phyloP scores from a whole-genome alignment of 2,113 vertebrate species.

The Poecilia latipinna region DNA sequence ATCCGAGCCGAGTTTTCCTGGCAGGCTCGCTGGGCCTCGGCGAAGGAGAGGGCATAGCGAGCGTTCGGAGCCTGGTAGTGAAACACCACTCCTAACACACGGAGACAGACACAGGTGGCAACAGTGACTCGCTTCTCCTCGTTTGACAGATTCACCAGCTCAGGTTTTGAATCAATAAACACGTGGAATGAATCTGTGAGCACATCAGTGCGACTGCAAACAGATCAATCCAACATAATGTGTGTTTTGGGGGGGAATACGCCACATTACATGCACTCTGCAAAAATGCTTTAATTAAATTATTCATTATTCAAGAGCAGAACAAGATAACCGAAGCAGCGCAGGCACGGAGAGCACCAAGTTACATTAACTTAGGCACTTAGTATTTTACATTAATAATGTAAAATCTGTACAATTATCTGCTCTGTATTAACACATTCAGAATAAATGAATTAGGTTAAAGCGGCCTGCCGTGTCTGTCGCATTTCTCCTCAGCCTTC shows the following conservation, averaged over 20 bases:
- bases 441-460: conserved; percentile 20
- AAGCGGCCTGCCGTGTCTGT: conserved; percentile 2
- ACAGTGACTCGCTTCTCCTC: conserved; percentile 5
- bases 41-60: conserved; percentile 86
- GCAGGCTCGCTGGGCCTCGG: conserved; percentile 84
- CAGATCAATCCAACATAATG: conserved; percentile 12
- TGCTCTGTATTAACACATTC: conserved; percentile 26
- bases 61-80: conserved; percentile 84
- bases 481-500: conserved; percentile 23
- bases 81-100: conserved; percentile 88
- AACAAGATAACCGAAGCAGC: conserved; percentile 45
- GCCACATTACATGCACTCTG: conserved; percentile 41
- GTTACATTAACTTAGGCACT: conserved; percentile 36
- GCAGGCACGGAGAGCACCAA: conserved; percentile 17
- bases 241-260: conserved; percentile 7
- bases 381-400: conserved; percentile 25
- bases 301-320: conserved; percentile 51
- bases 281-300: conserved; percentile 54
- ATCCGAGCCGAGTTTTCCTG: conserved; percentile 85
- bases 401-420: conserved; percentile 24
- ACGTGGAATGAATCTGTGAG: conserved; percentile 5
- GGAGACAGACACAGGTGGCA: conserved; percentile 5
- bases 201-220: conserved; percentile 21
- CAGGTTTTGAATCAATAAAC: conserved; percentile 23
- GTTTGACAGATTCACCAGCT: conserved; percentile 15